phyloP scores from a whole-genome alignment of 1,140 invertebrate genomes.

The Pogonus chalceus region DNA sequence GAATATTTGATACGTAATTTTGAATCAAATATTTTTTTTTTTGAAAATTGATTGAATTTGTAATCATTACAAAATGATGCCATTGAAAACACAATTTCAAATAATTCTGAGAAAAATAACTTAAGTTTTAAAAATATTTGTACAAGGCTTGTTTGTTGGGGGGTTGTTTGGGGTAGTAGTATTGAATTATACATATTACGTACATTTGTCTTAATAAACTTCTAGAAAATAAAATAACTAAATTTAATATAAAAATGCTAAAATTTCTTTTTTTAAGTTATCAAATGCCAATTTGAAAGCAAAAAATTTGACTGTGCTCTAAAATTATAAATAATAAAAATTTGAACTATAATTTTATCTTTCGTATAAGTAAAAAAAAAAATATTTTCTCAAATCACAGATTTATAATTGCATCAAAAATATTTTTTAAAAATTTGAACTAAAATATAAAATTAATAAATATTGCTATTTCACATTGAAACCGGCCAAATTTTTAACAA shows the following conservation, averaged over 20 bases:
- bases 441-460: conserved; percentile 9
- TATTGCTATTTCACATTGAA: conserved; percentile 17
- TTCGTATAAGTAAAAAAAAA: not conserved
- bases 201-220: not conserved
- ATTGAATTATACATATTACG: not conserved
- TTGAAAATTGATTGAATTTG: not conserved
- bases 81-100: conserved; percentile 1
- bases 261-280: not conserved
- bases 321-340: conserved; percentile 14
- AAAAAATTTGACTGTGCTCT: conserved; percentile 3
- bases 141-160: not conserved
- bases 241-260: not conserved
- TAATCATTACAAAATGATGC: too few species aligned
- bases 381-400: conserved; percentile 20
- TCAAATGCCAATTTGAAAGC: not conserved
- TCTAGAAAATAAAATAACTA: too few species aligned
- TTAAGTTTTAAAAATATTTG: not conserved
- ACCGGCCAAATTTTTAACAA: conserved; percentile 17
- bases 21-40: not conserved
- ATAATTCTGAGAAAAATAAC: not conserved
- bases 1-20: too few species aligned
- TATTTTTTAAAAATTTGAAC: not conserved
- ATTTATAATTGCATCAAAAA: conserved; percentile 21
- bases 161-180: not conserved
- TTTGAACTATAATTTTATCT: conserved; percentile 25